These are phyloP conservation scores for Potamilus streckersoni DNA, from an alignment of 1,140 invertebrate genomes.

Conservation along the genomic window DNA sequence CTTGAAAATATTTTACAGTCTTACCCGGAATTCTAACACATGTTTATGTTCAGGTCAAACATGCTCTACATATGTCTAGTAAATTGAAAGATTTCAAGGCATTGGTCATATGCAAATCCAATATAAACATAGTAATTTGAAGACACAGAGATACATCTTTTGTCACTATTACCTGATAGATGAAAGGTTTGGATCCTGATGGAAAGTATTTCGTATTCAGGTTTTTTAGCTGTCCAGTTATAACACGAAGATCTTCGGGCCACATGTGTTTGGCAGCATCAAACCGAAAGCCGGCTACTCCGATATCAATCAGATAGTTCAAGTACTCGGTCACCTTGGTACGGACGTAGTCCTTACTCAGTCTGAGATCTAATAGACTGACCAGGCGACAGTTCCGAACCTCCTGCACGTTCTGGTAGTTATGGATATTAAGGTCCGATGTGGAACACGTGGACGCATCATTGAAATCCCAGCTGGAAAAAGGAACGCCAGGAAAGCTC, in stretches of 20 bases:
- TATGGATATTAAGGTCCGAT: slow-evolving; percentile 52
- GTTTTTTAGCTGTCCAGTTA: slow-evolving; percentile 73
- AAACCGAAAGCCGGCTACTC: slow-evolving; percentile 77
- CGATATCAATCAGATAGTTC: slow-evolving; percentile 73
- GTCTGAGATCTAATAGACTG: slow-evolving; percentile 81
- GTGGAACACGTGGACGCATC: slow-evolving; percentile 54
- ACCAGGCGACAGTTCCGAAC: slow-evolving; percentile 78
- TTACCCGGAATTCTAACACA: too few species aligned
- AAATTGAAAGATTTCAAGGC: too few species aligned
- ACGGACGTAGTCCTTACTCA: slow-evolving; percentile 75
- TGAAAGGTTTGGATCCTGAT: slow-evolving; percentile 42
- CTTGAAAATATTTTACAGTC: too few species aligned
- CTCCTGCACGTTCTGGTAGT: slow-evolving; percentile 53
- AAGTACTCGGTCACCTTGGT: slow-evolving; percentile 66
- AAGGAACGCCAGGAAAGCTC: slow-evolving; percentile 70
- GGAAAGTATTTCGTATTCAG: slow-evolving; percentile 53
- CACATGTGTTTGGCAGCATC: slow-evolving; percentile 57
- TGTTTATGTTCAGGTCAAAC: too few species aligned
- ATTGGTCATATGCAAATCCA: too few species aligned
- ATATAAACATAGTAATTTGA: too few species aligned
- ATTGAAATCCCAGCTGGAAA: slow-evolving; percentile 55
- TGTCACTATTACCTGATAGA: slow-evolving; percentile 83
- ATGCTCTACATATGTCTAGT: too few species aligned
- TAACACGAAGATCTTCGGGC: slow-evolving; percentile 40
- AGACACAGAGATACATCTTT: too few species aligned